Conservation (phyloP, 2,113 vertebrate species). For the Elaphurus davidianus region DNA sequence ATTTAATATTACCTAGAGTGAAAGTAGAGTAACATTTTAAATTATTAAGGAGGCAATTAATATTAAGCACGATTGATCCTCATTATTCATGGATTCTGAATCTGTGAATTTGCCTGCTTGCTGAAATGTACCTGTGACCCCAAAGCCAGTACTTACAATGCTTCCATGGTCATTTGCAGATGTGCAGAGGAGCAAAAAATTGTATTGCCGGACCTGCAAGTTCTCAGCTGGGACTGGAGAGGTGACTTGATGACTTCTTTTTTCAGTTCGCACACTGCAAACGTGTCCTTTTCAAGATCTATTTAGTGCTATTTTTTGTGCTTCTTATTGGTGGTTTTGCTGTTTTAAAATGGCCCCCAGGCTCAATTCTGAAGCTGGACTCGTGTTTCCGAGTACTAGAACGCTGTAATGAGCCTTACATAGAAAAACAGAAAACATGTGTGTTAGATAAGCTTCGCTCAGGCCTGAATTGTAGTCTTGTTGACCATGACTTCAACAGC, state of each 20-base stretch:
- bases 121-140: neutral
- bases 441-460: neutral
- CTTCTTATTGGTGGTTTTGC: neutral
- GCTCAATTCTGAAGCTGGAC: rapidly evolving
- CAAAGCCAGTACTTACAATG: neutral
- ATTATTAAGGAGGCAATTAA: neutral
- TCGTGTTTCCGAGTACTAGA: neutral
- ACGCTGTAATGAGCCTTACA: neutral
- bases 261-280: neutral
- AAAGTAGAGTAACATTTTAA: neutral
- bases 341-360: neutral
- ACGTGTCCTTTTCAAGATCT: neutral
- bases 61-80: neutral
- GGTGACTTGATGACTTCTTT: neutral
- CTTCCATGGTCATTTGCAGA: too few relatives aligned
- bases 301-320: neutral
- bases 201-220: rapidly evolving
- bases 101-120: neutral
- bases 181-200: neutral
- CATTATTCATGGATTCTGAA: neutral
- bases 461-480: neutral
- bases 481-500: neutral
- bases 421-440: neutral
- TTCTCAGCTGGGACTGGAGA: neutral
- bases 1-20: neutral